A percentile compares a stretch with the other conserved stretches of the same genome.
phyloP scores from a whole-genome alignment of 2,797 vertebrate genomes.

The Phoebastria nigripes region DNA sequence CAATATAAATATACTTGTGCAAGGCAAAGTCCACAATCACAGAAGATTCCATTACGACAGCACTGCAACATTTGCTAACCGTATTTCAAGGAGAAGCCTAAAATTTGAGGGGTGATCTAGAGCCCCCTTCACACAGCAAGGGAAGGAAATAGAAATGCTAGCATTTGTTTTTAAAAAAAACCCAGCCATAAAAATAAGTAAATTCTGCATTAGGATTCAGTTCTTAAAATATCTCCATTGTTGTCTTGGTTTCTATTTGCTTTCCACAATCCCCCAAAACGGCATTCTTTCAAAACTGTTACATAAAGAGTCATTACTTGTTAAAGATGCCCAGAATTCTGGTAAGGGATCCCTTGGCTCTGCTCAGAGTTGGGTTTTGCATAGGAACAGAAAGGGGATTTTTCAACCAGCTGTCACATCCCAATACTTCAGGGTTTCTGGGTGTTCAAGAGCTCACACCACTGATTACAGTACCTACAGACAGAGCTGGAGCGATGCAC shows the following conservation, averaged over 20 bases:
- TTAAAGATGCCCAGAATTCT: not conserved
- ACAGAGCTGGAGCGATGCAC: not conserved
- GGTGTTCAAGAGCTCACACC: not conserved
- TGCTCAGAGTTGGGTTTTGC: not conserved
- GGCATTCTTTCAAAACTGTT: not conserved
- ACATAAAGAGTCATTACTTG: not conserved
- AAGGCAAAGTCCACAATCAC: not conserved
- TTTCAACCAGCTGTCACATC: not conserved
- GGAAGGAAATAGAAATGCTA: not conserved
- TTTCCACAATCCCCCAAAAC: not conserved
- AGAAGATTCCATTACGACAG: not conserved
- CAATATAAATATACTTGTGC: not conserved
- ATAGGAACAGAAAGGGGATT: not conserved
- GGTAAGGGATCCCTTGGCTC: not conserved
- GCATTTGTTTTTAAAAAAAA: not conserved
- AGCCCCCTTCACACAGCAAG: not conserved
- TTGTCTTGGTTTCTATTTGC: conserved; percentile 3
- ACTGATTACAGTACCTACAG: not conserved
- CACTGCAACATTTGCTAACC: not conserved
- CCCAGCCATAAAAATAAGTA: not conserved
- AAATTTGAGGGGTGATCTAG: not conserved
- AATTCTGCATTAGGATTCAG: not conserved
- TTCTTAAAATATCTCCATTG: conserved; percentile 25
- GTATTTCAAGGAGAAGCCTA: not conserved
- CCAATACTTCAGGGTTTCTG: not conserved